Evolutionary conservation across 1,140 invertebrate species (phyloP), one percentile per base, ranked within the genome.

Genomic region (Rhynchophorus ferrugineus): DNA sequence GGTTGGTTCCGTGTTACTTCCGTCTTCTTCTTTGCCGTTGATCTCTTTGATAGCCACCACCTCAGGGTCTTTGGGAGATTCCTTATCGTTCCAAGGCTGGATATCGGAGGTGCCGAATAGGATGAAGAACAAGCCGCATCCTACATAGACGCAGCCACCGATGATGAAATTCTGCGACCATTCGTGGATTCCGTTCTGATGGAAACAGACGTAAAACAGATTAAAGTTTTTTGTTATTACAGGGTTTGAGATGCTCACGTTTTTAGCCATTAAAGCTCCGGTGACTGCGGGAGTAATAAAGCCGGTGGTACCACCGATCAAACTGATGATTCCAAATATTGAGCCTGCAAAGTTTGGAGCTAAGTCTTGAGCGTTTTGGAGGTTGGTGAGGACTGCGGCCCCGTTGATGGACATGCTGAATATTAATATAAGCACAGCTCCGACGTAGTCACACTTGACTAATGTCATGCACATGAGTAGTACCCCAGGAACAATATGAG

Each of bases 361-460:
- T 24, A 91, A 71, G 70, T 91, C 87, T 69, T 93, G 82, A 54
- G 89, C 85, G 66, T 92, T 92, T 61, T 86, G 82, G 61, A 88
- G 75, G 70, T 80, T 91, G 0, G 88, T 89, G 43, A 88, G 75
- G 16, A 87, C 88, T 0, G 85, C 84, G 34, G 89, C 87, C 0
- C 90, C 90, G 54, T 90, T 89, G 14, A 88, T 78, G 1, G 86
- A 82, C 58, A 91, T 75, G 0, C 88, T 87, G 34, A 85, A 61
- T 9, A 84, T 84, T 50, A 89, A 75, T 57, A 88, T 75, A 1
- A 75, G 59, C 1, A 88, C 77, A 5, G 83, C 81, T 17, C 77
- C 58, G 2, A 72, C 62, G 0, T 76, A 72, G 59, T 85, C 77
- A 49, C 83, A 85, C 5, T 82, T 84, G 11, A 77, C 77, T 38